phyloP scores from a whole-genome alignment of 2,113 vertebrate species.

The Haemorhous mexicanus region DNA sequence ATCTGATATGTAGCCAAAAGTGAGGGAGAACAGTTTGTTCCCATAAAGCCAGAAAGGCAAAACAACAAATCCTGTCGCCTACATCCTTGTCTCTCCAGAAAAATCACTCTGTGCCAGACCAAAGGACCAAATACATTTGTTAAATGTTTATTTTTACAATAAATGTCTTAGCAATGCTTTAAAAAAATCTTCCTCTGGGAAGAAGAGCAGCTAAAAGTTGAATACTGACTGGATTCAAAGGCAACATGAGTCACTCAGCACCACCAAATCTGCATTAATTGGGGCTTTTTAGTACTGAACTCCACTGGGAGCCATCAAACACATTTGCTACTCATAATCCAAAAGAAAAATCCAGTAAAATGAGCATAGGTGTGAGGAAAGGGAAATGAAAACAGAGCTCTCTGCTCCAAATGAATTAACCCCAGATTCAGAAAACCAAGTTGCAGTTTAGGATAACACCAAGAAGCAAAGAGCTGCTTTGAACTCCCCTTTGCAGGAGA shows the following conservation, averaged over 20 bases:
- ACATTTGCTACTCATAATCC: neutral
- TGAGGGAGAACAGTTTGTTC: neutral
- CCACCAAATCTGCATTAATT: constrained; percentile 10
- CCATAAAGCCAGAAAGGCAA: neutral
- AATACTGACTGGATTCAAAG: neutral
- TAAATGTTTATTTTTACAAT: neutral
- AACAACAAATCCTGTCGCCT: neutral
- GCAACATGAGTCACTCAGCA: neutral
- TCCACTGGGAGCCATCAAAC: neutral
- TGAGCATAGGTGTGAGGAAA: neutral
- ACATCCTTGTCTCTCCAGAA: neutral
- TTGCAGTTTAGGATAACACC: neutral
- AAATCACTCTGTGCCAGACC: neutral
- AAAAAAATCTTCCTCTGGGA: neutral
- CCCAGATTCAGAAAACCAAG: neutral
- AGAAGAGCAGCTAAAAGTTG: neutral
- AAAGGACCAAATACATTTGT: neutral
- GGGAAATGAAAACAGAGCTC: neutral
- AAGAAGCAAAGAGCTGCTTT: neutral
- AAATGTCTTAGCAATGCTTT: neutral
- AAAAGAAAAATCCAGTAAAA: neutral
- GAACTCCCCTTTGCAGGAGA: neutral
- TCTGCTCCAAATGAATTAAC: neutral
- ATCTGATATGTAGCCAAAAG: neutral
- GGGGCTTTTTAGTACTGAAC: neutral